These are phyloP conservation scores for Darevskia nairensis DNA, from an alignment of 2,797 vertebrate species.

Conservation along the genomic window DNA sequence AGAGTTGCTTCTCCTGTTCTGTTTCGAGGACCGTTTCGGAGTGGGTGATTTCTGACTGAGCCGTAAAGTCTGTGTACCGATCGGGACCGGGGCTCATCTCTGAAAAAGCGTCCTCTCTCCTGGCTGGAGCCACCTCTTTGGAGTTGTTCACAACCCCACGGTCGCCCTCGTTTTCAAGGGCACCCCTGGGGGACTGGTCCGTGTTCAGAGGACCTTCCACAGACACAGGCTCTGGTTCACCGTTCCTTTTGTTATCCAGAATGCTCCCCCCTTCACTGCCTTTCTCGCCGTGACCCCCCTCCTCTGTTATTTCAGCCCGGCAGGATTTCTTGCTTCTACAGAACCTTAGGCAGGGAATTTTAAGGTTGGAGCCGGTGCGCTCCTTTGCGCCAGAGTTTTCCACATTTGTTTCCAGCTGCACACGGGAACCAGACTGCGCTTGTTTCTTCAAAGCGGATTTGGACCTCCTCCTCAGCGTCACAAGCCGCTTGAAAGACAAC, in stretches of 20 bases:
- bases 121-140: neutral
- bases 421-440: slow-evolving; percentile 46
- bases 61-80: accelerated
- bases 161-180: slow-evolving; percentile 25
- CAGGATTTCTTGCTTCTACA: slow-evolving; percentile 71
- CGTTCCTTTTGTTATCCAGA: slow-evolving; percentile 54
- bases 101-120: slow-evolving; percentile 60
- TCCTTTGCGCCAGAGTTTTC: slow-evolving; percentile 61
- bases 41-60: slow-evolving; percentile 17
- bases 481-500: slow-evolving; percentile 76
- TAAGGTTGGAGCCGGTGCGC: slow-evolving; percentile 68
- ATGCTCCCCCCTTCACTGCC: slow-evolving; percentile 48
- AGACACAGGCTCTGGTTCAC: slow-evolving; percentile 29
- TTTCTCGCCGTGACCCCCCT: slow-evolving; percentile 55
- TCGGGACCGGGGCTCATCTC: slow-evolving; percentile 54
- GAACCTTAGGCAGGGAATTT: slow-evolving; percentile 76
- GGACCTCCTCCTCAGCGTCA: slow-evolving; percentile 67
- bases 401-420: slow-evolving; percentile 65
- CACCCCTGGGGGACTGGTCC: slow-evolving; percentile 13
- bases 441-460: slow-evolving; percentile 66
- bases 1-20: slow-evolving; percentile 49
- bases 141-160: slow-evolving; percentile 24
- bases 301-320: slow-evolving; percentile 66
- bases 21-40: slow-evolving; percentile 58
- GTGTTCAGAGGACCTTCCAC: accelerated